A percentile compares a stretch with the other conserved stretches of the same genome.
phyloP scores from a whole-genome alignment of 1,140 invertebrate genomes.

The Theocolax elegans region DNA sequence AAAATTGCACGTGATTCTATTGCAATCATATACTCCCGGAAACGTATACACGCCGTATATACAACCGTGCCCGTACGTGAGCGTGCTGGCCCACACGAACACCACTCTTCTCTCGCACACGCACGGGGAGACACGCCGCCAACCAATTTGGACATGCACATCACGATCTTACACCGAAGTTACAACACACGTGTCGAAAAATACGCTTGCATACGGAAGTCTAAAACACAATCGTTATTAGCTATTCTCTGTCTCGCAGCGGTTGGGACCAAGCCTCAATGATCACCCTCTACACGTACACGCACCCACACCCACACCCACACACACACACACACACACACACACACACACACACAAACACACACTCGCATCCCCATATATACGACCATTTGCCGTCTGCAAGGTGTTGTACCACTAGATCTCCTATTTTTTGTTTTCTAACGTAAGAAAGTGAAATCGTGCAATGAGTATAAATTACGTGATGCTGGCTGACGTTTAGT shows the following conservation, averaged over 20 bases:
- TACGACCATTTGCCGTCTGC: not conserved
- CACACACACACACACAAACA: not conserved
- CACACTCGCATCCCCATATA: not conserved
- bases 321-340: not conserved
- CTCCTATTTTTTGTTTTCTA: slow-evolving; percentile 15
- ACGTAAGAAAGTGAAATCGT: slow-evolving; percentile 10
- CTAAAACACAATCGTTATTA: no score
- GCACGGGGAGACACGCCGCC: not conserved
- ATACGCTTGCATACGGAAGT: slow-evolving; percentile 38
- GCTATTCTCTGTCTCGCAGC: slow-evolving; percentile 47
- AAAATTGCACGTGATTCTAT: slow-evolving; percentile 17
- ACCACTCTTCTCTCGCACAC: not conserved
- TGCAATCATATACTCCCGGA: no score
- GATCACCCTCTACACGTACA: not conserved
- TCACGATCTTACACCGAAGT: not conserved
- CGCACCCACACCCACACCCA: not conserved
- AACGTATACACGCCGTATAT: not conserved
- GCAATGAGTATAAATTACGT: slow-evolving; percentile 13
- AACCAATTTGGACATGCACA: no score
- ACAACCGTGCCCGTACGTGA: no score
- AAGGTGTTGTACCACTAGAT: no score
- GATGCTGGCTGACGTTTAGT: not conserved
- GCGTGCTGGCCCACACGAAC: not conserved
- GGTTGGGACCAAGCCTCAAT: slow-evolving; percentile 49
- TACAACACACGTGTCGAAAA: not conserved